These are phyloP conservation scores for Eleginops maclovinus DNA, from an alignment of 2,113 vertebrate genomes.

Conservation along the genomic window DNA sequence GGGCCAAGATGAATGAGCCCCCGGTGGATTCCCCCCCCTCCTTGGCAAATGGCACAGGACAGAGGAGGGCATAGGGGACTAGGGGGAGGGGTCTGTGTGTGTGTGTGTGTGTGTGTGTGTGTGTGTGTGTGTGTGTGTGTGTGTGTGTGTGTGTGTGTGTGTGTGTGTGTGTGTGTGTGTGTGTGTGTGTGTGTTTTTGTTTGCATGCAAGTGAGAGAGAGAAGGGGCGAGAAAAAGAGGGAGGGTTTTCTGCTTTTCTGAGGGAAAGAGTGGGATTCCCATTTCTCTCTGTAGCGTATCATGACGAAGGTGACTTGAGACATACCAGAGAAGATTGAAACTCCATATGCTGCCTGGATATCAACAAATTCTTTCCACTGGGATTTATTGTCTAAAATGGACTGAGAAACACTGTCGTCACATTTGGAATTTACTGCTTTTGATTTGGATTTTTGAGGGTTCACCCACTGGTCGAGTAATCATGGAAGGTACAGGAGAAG, in stretches of 20 bases:
- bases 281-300: conserved; percentile 84
- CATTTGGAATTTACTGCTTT: conserved; percentile 59
- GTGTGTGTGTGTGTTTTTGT: conserved; percentile 64
- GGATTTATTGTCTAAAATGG: conserved; percentile 68
- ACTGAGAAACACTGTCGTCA: conserved; percentile 26
- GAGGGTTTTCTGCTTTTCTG: conserved; percentile 61
- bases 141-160: conserved; percentile 57
- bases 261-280: conserved; percentile 84
- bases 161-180: conserved; percentile 41
- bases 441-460: conserved; percentile 51
- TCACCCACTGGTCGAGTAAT: conserved; percentile 36
- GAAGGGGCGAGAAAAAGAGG: conserved; percentile 82
- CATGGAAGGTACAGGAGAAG: conserved; percentile 80
- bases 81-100: conserved; percentile 74
- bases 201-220: conserved; percentile 77
- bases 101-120: conserved; percentile 65
- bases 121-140: conserved; percentile 70
- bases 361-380: background rate
- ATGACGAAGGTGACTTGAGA: conserved; percentile 80
- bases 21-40: conserved; percentile 89
- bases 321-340: conserved; percentile 62
- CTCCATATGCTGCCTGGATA: conserved; percentile 58
- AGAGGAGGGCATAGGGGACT: conserved; percentile 88
- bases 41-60: conserved; percentile 95
- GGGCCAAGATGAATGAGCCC: conserved; percentile 96